Evolutionary conservation across 2,113 vertebrate species (phyloP), one percentile per base, ranked within the genome.

Genomic region (Bungarus multicinctus): DNA sequence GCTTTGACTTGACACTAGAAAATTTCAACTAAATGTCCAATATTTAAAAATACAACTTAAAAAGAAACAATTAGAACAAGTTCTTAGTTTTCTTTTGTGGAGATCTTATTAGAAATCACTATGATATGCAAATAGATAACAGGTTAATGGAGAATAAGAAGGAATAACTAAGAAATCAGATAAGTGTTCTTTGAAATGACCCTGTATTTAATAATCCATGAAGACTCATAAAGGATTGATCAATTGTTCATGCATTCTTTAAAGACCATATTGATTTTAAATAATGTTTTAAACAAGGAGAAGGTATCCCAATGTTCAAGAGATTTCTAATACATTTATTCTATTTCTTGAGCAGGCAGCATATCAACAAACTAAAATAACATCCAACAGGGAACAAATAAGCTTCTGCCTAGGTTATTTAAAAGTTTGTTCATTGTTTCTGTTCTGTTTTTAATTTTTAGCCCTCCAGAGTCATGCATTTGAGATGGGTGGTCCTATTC

Each of bases 151-250:
- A 95, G 95, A 97, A 95, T 95, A 96, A 96, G 50, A 96, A 97
- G 95, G 96, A 94, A 95, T 97, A 97, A 96, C 97, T 96, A 97
- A 96, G 97, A 96, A 98, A 98, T 98, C 97, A 98, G 97, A 97
- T 97, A 96, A 98, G 95, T 74, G 5, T 96, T 95, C 96, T 98
- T 98, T 98, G 96, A 98, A 98, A 98, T 97, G 97, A 96, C 16
- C n/a, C n/a, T 34, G 64, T 7, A 74, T 34, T 74, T 74, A 97
- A 98, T 98, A 96, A 88, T 52, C n/a, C 97, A 98, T 97, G 97
- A 45, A 97, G 97, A 94, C 95, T 96, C 95, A 96, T 95, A 92
- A 97, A 96, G 96, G 96, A 96, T 81, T 98, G 97, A 98, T 96
- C 96, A 97, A 96, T 97, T 94, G 95, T 97, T 96, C 97, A 43